Base-by-base conservation (phyloP, 2,888 invertebrate species). In the Andrena hattorfiana region DNA sequence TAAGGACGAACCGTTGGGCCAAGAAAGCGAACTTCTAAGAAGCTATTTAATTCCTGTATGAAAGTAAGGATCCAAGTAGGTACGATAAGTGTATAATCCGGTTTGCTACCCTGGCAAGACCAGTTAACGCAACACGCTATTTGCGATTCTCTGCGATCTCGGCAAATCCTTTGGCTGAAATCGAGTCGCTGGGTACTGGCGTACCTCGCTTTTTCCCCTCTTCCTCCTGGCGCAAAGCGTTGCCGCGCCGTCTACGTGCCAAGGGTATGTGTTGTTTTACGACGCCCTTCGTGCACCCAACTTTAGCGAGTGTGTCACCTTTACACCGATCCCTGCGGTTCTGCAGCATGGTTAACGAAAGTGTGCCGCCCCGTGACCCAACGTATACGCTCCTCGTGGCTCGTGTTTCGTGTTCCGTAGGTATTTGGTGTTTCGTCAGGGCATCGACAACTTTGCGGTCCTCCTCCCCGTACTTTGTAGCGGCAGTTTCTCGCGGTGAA, bases 101-200 rank as follows among this genome's bases (percentile, higher is more conserved):
- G 42, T 5, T 42, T 4, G 13, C 42, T 59, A 28, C 42, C 26
- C 10, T 6, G 42, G 49, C 28, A 13, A 28, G 60, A n/a, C 16
- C n/a, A 10, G 54, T 30, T 23, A 42, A 42, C 42, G 20, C 28
- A 28, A 59, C 69, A 7, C 59, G 69, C 56, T 42, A 13, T 42
- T 70, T 60, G 69, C 69, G 42, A 59, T 70, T 70, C 56, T 30
- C 26, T 10, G 13, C 8, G 26, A 16, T 8, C n/a, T 4, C n/a
- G 16, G 56, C 10, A 23, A 69, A 69, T 35, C 56, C 56, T 56
- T 1, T 16, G 5, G 42, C 16, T 1, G 42, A 42, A 42, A 13
- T 42, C 42, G 42, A 42, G 16, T 42, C 42, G 16, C 42, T 4
- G 1, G 42, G 42, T 3, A 42, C 42, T n/a, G n/a, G 13, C 3